A percentile compares a stretch with the other conserved stretches of the same genome.
Conservation (phyloP, 2,888 invertebrate genomes). For the Acanthococcus lagerstroemiae region DNA sequence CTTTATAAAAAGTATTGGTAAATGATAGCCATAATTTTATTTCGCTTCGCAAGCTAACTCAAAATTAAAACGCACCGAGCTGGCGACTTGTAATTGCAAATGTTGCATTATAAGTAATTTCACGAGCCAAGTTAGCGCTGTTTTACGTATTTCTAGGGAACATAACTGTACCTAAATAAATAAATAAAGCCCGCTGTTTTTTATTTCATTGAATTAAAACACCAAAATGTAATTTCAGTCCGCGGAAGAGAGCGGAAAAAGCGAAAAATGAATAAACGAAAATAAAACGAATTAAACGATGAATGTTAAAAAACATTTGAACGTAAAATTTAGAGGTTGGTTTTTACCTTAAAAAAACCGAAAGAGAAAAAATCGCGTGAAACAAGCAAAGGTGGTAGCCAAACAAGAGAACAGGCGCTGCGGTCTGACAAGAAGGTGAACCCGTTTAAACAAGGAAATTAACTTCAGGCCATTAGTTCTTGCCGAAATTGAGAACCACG, state of each 20-base stretch:
- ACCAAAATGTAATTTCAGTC: background rate
- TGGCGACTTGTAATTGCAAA: too few relatives aligned
- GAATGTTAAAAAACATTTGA: background rate
- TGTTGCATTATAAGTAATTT: too few relatives aligned
- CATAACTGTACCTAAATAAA: too few relatives aligned
- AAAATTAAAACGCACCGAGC: too few relatives aligned
- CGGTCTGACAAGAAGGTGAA: constrained; percentile 16
- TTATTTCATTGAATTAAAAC: background rate
- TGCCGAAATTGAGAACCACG: constrained; percentile 25
- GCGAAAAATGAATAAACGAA: background rate
- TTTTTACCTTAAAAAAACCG: too few relatives aligned
- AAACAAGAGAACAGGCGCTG: background rate
- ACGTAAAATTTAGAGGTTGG: background rate
- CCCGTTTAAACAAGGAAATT: constrained; percentile 26
- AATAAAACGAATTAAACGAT: background rate
- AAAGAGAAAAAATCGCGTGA: background rate
- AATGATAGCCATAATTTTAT: too few relatives aligned
- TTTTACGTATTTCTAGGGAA: too few relatives aligned
- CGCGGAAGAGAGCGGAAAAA: background rate
- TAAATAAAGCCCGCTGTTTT: background rate
- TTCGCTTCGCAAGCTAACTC: too few relatives aligned
- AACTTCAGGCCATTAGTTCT: constrained; percentile 23
- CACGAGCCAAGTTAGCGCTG: too few relatives aligned
- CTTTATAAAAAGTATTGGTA: too few relatives aligned
- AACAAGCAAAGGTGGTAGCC: background rate